phyloP scores from a whole-genome alignment of 2,113 vertebrate genomes.

The Cheirogaleus medius region DNA sequence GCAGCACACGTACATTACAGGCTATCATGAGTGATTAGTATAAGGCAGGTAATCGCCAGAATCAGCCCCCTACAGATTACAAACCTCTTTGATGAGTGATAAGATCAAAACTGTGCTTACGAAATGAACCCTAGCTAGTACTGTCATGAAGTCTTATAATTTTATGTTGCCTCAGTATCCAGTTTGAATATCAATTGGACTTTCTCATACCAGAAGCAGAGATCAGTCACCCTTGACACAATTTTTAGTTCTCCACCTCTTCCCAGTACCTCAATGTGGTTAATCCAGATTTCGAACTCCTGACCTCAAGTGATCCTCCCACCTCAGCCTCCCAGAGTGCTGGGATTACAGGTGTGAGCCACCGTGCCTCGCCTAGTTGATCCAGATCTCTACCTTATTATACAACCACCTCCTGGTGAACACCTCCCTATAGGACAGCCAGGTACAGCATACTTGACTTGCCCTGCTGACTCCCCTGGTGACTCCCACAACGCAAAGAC shows the following conservation, averaged over 20 bases:
- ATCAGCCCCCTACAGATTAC: no score
- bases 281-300: neutral
- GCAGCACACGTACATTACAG: no score
- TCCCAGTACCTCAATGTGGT: neutral
- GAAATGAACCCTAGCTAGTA: neutral
- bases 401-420: neutral
- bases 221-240: neutral
- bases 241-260: neutral
- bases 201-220: neutral
- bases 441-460: no score
- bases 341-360: no score
- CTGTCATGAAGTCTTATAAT: neutral
- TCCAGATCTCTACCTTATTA: neutral
- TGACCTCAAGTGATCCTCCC: no score
- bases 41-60: no score
- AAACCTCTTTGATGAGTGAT: neutral
- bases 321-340: no score
- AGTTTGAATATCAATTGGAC: neutral
- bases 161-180: neutral
- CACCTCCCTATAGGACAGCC: rapidly evolving
- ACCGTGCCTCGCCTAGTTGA: neutral
- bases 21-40: no score
- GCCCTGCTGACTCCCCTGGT: neutral
- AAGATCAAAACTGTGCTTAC: neutral
- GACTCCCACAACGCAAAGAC: neutral